A percentile compares a stretch with the other conserved stretches of the same genome.
These are phyloP conservation scores for Potorous gilbertii DNA, from an alignment of 2,797 vertebrate species.

Conservation along the genomic window DNA sequence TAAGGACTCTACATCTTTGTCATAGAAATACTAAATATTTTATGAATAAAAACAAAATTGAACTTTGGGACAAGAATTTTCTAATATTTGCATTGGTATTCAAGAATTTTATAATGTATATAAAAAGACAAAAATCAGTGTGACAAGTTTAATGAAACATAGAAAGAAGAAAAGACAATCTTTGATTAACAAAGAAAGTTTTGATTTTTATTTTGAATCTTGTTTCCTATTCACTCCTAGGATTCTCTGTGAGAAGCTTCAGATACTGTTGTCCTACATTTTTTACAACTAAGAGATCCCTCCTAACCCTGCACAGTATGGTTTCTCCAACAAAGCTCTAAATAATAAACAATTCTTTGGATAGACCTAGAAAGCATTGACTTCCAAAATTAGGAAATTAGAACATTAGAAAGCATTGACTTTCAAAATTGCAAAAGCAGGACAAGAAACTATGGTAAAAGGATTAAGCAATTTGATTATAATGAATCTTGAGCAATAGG, in stretches of 20 bases:
- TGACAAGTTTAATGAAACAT: neutral
- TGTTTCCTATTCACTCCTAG: conserved; percentile 12
- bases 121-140: neutral
- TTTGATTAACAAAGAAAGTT: conserved; percentile 4
- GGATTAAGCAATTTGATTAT: conserved; percentile 79
- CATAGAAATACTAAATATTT: neutral
- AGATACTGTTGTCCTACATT: conserved; percentile 60
- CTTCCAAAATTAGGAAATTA: conserved; percentile 70
- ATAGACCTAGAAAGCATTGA: conserved; percentile 77
- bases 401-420: too few species aligned
- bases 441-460: conserved; percentile 74
- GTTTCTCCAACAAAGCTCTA: conserved; percentile 48
- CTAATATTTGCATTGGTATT: neutral
- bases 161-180: neutral
- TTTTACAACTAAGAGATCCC: conserved; percentile 41
- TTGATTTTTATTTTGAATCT: conserved; percentile 17
- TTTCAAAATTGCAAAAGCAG: conserved; percentile 71
- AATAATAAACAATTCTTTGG: conserved; percentile 62
- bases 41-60: neutral
- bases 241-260: conserved; percentile 35
- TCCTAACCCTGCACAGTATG: conserved; percentile 43
- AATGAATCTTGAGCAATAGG: conserved; percentile 72
- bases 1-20: neutral
- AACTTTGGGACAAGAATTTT: neutral
- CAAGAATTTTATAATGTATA: neutral